Base-by-base conservation (phyloP, 2,888 invertebrate species). In the Merodon equestris region DNA sequence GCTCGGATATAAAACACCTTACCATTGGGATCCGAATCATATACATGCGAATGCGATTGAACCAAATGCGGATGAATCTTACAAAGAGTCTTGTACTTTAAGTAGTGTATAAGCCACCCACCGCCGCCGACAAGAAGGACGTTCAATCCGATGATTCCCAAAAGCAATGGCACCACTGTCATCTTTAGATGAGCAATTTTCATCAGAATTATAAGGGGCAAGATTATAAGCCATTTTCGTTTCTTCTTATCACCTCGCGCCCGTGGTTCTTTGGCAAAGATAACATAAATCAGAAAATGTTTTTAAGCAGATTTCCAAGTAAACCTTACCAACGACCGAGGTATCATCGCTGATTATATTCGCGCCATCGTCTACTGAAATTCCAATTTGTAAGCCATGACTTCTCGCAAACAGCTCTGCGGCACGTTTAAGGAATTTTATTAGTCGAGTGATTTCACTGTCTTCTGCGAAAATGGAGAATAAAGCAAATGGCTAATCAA, bases 101-200 rank as follows among this genome's bases (percentile, higher is more conserved):
- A 82, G 72, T 88, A 88, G 82, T 88, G 85, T 66, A 88, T 86
- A 0, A 88, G 84, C 86, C 88, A 87, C 53, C 85, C 87, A 1
- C 84, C 83, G 13, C 88, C 88, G 54, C 86, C 86, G 9, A 88
- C 83, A 14, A 88, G 61, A 12, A 88, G 66, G 12, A 87, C 84
- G 77, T 88, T 88, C 67, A 88, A 70, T 50, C 86, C 87, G 19
- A 87, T 70, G 5, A 87, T 86, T 9, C 84, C 85, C 34, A 88
- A 42, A n/a, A 88, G 76, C 72, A 88, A 63, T 3, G 85, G 83
- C 1, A 88, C 86, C 9, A 86, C 38, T 0, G 86, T 86, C 86
- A 87, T 86, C 72, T 88, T 88, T 9, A 88, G 64, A 42, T 88
- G 88, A 0, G 87, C 86, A 7, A 88, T 86, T 83, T 88, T 88